A percentile compares a stretch with the other conserved stretches of the same genome.
Conservation (phyloP, 2,888 invertebrate genomes). For the Bedellia somnulentella region DNA sequence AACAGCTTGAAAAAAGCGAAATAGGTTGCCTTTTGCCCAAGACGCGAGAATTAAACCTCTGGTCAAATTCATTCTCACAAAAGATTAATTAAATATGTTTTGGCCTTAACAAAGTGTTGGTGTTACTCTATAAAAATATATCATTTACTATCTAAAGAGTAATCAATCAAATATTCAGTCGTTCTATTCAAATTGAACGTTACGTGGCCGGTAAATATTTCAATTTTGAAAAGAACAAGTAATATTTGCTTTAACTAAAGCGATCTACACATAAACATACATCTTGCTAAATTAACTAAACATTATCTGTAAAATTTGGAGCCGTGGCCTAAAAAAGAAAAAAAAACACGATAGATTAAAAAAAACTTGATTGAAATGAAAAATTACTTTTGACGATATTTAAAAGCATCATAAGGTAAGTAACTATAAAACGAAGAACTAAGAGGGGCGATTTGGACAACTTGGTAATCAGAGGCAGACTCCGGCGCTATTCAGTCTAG, state of each 20-base stretch:
- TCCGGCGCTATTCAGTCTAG: constrained; percentile 84
- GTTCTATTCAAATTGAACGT: constrained; percentile 21
- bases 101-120: constrained; percentile 17
- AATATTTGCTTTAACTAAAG: too few relatives aligned
- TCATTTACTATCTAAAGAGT: constrained; percentile 26
- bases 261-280: too few relatives aligned
- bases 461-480: constrained; percentile 73
- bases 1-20: constrained; percentile 11
- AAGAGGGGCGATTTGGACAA: constrained; percentile 67
- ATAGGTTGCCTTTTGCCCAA: constrained; percentile 9
- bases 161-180: constrained; percentile 10
- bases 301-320: too few relatives aligned
- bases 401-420: constrained; percentile 63
- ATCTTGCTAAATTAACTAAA: too few relatives aligned
- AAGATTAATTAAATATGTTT: constrained; percentile 8
- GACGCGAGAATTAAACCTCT: constrained; percentile 37
- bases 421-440: constrained; percentile 75
- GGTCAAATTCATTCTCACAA: constrained; percentile 13
- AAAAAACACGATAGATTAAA: too few relatives aligned
- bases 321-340: too few relatives aligned
- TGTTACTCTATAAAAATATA: constrained; percentile 25
- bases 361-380: too few relatives aligned
- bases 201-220: too few relatives aligned
- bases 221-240: too few relatives aligned
- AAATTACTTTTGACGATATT: too few relatives aligned